Base-by-base conservation (phyloP, 2,113 vertebrate genomes). In the Pelobates fuscus region DNA sequence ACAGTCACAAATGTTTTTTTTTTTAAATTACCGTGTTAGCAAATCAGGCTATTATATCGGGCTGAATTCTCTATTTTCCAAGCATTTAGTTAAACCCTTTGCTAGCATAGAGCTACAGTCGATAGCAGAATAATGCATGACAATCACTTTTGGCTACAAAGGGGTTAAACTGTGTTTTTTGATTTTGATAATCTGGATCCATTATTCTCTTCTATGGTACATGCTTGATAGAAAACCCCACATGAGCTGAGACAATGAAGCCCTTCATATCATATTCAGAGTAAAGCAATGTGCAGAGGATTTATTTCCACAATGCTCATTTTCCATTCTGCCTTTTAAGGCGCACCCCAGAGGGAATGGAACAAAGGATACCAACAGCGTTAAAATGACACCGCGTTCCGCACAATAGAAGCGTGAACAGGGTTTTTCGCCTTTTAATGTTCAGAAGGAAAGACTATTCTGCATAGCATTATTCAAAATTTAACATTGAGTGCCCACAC, bases 301-400 rank as follows among this genome's bases (percentile, higher is more conserved):
- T 77, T 77, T 77, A 68, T 68, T 68, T 77, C 65, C 65, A 25
- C 23, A 10, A 60, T 24, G 57, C 73, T 77, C 65, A 68, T 77
- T 77, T 77, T 68, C 73, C 66, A 61, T 68, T 77, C 55, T 77
- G 43, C 73, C 73, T 77, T 77, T 77, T 68, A 77, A 77, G 65
- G 61, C 43, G 65, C 65, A 68, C 73, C 73, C 73, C 65, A 37
- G 73, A 68, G 65, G 65, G 73, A 77, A 77, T 32, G 57, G 65
- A 77, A 77, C 65, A 77, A 77, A 68, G 64, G 73, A 60, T 37
- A 67, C 73, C 73, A 8, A 58, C 63, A 44, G 72, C 52, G 63
- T 75, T 59, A 67, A 67, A 75, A 24, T 52, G 15, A 60, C 54
- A 75, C 73, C 37, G 59, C 17, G 55, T 41, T 76, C 54, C 24